These are phyloP conservation scores for Tretioscincus oriximinensis DNA, from an alignment of 2,113 vertebrate genomes.

Conservation along the genomic window DNA sequence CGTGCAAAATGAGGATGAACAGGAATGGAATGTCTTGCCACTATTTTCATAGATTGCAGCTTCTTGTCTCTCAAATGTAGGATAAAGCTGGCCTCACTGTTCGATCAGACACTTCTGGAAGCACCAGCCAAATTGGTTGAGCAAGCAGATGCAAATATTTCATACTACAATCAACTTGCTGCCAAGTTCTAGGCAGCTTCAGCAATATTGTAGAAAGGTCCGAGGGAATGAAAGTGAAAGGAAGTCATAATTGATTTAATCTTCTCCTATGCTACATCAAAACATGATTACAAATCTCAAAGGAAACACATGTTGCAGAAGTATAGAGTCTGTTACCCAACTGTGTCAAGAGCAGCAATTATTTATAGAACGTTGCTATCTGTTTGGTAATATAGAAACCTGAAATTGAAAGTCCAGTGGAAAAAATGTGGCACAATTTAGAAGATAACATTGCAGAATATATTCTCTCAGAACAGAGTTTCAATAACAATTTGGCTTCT, in stretches of 20 bases:
- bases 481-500: too few species aligned
- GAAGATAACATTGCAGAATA: too few species aligned
- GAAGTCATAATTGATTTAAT: constrained; percentile 76
- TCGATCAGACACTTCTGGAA: constrained; percentile 50
- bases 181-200: constrained; percentile 60
- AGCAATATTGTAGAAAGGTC: constrained; percentile 56
- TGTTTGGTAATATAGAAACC: too few species aligned
- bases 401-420: too few species aligned
- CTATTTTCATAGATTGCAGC: constrained; percentile 8
- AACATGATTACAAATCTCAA: constrained; percentile 40
- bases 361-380: not conserved
- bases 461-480: too few species aligned
- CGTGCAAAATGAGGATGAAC: not conserved
- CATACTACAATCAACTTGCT: constrained; percentile 41
- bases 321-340: constrained; percentile 13
- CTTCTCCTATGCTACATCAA: constrained; percentile 69
- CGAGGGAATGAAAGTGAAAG: constrained; percentile 68
- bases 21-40: not conserved
- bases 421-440: too few species aligned
- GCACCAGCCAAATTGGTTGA: constrained; percentile 22
- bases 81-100: constrained; percentile 34
- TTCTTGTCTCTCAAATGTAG: constrained; percentile 36
- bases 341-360: constrained; percentile 34
- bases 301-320: constrained; percentile 41
- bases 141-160: constrained; percentile 53